Evolutionary conservation across 2,888 invertebrate genomes (phyloP), one percentile per base, ranked within the genome.

Genomic region (Nemotelus nigrinus): DNA sequence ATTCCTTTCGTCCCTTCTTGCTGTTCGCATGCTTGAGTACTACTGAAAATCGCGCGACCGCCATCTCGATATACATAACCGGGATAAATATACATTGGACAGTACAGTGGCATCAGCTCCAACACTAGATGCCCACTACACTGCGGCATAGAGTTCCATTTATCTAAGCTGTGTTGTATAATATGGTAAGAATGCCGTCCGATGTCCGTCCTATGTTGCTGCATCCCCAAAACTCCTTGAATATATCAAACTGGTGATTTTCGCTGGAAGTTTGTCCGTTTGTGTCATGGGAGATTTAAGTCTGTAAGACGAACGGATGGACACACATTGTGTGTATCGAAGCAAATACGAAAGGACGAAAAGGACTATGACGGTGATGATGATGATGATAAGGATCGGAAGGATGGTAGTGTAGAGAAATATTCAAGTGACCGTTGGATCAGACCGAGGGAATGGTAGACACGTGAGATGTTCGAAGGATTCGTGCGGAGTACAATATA

Each of bases 391-490:
- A 63, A 8, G 41, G 43, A 43, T n/a, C 43, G 63, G 63, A 25
- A 8, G 63, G 10, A 79, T 77, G 76, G 72, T 75, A 79, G 78
- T 78, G 75, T 60, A 77, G 77, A 74, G 67, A 68, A 77, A 76
- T 68, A 79, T 79, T 79, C 79, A 79, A 80, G 79, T 80, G 80
- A 80, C 80, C 80, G 79, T 78, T 74, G 58, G 75, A 76, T 75
- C 77, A 64, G 76, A 79, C 76, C 78, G 77, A 77, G 80, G 57
- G 72, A 77, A 79, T 75, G 65, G 76, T 76, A 47, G 70, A 77
- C 78, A 80, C 78, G 78, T 78, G 78, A 77, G 78, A 77, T 76
- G 75, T 72, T 76, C 74, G 45, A 48, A 74, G 74, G 60, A 74
- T 45, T 74, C 74, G 63, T 41, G 43, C 25, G 53, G 50, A 53